Base-by-base conservation (phyloP, 1,140 invertebrate genomes). In the Penaeus japonicus region DNA sequence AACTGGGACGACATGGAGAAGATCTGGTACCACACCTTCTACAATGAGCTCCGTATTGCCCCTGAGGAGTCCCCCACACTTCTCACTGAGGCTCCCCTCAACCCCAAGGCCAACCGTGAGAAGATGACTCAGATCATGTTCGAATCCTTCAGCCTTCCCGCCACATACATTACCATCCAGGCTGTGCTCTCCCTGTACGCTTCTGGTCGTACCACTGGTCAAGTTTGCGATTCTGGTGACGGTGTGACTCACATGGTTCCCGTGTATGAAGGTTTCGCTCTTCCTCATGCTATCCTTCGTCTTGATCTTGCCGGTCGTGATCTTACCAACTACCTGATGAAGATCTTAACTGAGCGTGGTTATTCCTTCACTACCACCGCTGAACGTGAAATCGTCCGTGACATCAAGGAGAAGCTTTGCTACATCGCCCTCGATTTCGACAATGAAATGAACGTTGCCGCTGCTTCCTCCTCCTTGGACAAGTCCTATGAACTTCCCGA, bases 1-100 rank as follows among this genome's bases (percentile, higher is more conserved):
- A 98, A 98, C 95, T 98, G 97, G 97, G 97, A 98, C 92, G 97
- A 98, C 93, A 98, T 98, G 97, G 97, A 98, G 94, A 98, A 98
- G 93, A 96, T 98, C 93, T 98, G 97, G 97, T 97, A 98, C 93
- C 96, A 98, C 93, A 97, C 96, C 90, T 98, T 98, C 94, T 98
- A 97, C 94, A 98, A 98, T 93, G 97, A 98, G 93, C 94, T 99
- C 89, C 95, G 97, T 93, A 97, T 98, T 89, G 97, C 97, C 85
- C 97, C 97, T 32, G 97, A 98, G 93, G 97, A 98, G 92, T 97
- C 98, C 93, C 97, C 97, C 84, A 96, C 98, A 70, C 94, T 98
- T 90, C 93, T 98, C 88, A 98, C 97, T 35, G 97, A 98, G 93
- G 97, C 97, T 88, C 97, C 97, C 84, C 94, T 98, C 90, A 98